Evolutionary conservation across 1,140 invertebrate species (phyloP), one percentile per base, ranked within the genome.

Genomic region (Cyphomyrmex costatus): DNA sequence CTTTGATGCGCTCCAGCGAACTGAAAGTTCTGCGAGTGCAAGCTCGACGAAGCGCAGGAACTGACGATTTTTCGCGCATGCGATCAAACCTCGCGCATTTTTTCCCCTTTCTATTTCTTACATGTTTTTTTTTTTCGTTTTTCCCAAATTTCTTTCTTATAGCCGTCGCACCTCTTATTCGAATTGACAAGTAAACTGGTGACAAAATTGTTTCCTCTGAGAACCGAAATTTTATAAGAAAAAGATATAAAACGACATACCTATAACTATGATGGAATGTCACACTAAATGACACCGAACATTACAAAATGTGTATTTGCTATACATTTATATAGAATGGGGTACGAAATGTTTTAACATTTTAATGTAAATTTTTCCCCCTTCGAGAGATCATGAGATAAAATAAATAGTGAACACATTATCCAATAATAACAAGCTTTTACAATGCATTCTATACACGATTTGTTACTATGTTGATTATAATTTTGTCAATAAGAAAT

Each of bases 1-100:
- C 66, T 89, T 89, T 79, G 83, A 79, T 61, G 33, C 73, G 88
- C 86, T 74, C 66, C 73, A 88, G 42, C 86, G 88, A 89, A 51
- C 80, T 60, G 79, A 76, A 88, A 89, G 73, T 51, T 77, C 30
- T 53, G 56, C 88, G 73, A 89, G 66, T 86, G 87, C 42, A 82
- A 88, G 85, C 70, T 88, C 76, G 68, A 58, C 87, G 76, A 51
- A 76, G 66, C 82, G 51, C 66, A 24, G 46, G 19, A 6, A 53
- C 83, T 73, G 76, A 74, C 76, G 76, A 80, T 30, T 73, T 86
- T 70, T 5, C 14, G 46, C 51, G 53, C 77, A 42, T 68, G 74
- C 36, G 74, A 60, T 80, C 82, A 80, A 88, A 70, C 46, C 27
- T 21, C 33, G 46, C 58, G 30, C 33, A 82, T 74, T 76, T 85